phyloP scores from a whole-genome alignment of 2,113 vertebrate genomes.

The human region GRCh38 chr5:104486501-104487000 shows the following conservation, averaged over 20 bases:
- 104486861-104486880: conserved; percentile 18
- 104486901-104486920: neutral
- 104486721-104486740: neutral
- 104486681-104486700: neutral
- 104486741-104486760: neutral
- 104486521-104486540: neutral
- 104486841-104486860: neutral
- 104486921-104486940: neutral
- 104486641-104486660: neutral
- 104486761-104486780: neutral
- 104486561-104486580: neutral
- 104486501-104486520: neutral
- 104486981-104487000: neutral
- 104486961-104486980: conserved; percentile 12
- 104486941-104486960: neutral
- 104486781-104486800: neutral
- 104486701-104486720: neutral
- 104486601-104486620: neutral
- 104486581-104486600: neutral
- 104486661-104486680: neutral
- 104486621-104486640: neutral
- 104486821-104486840: neutral
- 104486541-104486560: neutral
- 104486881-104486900: neutral
- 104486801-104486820: neutral